These are phyloP conservation scores for Orientallactaga sibirica DNA, from an alignment of 2,797 vertebrate species.

Conservation along the genomic window DNA sequence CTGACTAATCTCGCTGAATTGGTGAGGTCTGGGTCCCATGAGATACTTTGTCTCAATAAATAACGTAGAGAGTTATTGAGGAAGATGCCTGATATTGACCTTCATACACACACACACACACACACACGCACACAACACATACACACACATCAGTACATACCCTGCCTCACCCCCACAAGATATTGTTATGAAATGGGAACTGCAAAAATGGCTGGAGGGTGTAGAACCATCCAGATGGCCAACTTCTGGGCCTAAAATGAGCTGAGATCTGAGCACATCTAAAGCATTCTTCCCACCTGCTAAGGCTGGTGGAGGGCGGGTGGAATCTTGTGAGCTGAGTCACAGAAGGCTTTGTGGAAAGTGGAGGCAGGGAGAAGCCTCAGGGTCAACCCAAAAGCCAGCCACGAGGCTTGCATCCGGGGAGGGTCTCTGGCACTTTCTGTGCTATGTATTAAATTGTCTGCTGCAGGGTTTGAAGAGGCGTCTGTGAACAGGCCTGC, in stretches of 20 bases:
- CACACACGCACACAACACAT: too few relatives aligned
- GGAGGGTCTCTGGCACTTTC: background rate
- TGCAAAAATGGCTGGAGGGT: background rate
- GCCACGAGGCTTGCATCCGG: background rate
- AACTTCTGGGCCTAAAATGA: background rate
- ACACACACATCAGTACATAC: too few relatives aligned
- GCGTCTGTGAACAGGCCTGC: background rate
- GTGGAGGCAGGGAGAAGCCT: background rate
- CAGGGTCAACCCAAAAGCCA: background rate
- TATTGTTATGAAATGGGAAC: background rate
- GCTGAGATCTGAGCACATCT: background rate
- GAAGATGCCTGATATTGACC: too few relatives aligned
- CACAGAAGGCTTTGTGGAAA: conserved; percentile 17
- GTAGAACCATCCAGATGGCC: background rate
- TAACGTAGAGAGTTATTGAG: too few relatives aligned
- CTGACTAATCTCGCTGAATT: too few relatives aligned
- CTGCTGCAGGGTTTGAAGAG: background rate
- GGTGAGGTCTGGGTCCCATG: too few relatives aligned
- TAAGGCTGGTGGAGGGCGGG: background rate
- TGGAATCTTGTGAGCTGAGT: background rate
- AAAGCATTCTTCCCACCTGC: conserved; percentile 20
- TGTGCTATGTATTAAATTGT: background rate
- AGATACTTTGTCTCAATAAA: too few relatives aligned
- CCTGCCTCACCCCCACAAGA: too few relatives aligned
- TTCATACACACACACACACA: too few relatives aligned